These are phyloP conservation scores for Leptinotarsa juncta DNA, from an alignment of 2,888 invertebrate genomes.

Conservation along the genomic window DNA sequence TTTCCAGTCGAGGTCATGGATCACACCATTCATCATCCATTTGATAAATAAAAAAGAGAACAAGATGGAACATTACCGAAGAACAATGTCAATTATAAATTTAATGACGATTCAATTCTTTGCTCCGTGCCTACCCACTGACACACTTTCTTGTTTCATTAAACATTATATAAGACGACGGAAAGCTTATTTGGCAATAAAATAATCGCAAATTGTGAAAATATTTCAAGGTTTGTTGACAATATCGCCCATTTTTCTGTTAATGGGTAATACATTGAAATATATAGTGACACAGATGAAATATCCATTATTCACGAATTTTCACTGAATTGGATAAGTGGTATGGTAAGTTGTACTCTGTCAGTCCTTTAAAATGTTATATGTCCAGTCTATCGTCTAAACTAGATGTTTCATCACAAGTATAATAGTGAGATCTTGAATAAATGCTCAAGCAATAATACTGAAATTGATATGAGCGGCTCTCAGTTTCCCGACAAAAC, in stretches of 20 bases:
- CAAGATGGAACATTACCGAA: not conserved
- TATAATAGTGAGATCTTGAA: no score
- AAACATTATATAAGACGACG: not conserved
- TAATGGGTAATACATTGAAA: not conserved
- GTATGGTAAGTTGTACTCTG: no score
- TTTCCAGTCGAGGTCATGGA: no score
- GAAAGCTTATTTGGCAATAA: not conserved
- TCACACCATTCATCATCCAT: not conserved
- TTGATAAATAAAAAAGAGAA: not conserved
- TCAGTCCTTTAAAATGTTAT: no score
- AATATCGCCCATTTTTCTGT: not conserved
- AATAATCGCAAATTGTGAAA: not conserved
- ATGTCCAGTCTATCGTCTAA: no score
- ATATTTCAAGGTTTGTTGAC: not conserved
- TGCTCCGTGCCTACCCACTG: not conserved
- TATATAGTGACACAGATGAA: not conserved
- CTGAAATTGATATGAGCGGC: no score
- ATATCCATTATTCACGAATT: not conserved
- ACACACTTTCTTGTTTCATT: not conserved
- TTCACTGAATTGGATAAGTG: not conserved
- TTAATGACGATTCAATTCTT: not conserved
- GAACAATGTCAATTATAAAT: not conserved
- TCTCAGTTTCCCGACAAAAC: no score
- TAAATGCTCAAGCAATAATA: no score
- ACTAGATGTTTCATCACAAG: no score